Base-by-base conservation (phyloP, 1,140 invertebrate species). In the Ganaspis sp. region DNA sequence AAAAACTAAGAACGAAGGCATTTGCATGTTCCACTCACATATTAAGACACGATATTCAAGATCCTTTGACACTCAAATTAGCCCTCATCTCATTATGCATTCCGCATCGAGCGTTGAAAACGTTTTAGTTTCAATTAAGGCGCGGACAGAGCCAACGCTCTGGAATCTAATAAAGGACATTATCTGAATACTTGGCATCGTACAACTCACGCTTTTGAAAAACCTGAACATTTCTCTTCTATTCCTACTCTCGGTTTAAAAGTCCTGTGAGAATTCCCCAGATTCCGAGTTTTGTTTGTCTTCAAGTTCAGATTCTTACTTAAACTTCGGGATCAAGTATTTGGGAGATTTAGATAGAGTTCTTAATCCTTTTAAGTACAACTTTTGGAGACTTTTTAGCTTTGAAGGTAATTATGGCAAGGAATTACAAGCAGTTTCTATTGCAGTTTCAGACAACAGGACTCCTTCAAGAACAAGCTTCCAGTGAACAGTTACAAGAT, bases 401-500 rank as follows among this genome's bases (percentile, higher is more conserved):
- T 40, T 11, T 40, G 12, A 45, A 45, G 42, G n/a, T n/a, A 45
- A n/a, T n/a, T 45, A n/a, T 49, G 4, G 1, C 42, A 21, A 73
- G 38, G 15, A 37, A 70, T 78, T 78, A 49, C 21, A 85, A 89
- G 40, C 84, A 92, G 89, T 93, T 93, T 84, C 93, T 93, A 17
- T 86, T 90, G 45, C 84, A 93, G 90, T 93, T 93, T 84, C 93
- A 93, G 89, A 87, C 92, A 38, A 88, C 92, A 3, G 87, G 88
- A 73, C 84, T 93, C 2, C 82, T 95, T 53, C 94, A 95, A 79
- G 93, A 94, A 17, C 93, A 93, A 73, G 37, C 81, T 2, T 88
- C 90, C 21, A 91, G 93, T 2, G 94, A 95, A 82, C 94, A 94
- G 70, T 87, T 95, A 34, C 93, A 95, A 83, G 93, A 96, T 72